Evolutionary conservation across 1,140 invertebrate genomes (phyloP).

Genomic region (Drosophila yakuba): DNA sequence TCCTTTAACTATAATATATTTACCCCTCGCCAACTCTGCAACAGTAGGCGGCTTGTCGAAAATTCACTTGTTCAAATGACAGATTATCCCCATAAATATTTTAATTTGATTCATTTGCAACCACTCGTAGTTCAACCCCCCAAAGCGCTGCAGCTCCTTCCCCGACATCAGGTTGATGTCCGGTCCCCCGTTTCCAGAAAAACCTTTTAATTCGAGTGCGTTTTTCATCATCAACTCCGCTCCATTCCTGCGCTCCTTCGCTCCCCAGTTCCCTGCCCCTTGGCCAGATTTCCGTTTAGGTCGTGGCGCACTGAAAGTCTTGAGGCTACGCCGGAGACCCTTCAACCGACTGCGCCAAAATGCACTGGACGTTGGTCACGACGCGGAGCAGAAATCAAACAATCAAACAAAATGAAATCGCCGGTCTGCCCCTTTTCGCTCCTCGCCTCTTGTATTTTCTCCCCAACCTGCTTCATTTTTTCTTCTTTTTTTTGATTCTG

Average conservation of each 20-base stretch:
- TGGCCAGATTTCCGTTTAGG: slow-evolving; percentile 70
- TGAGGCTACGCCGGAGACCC: slow-evolving; percentile 78
- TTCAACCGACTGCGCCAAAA: slow-evolving; percentile 75
- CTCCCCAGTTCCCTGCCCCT: neutral
- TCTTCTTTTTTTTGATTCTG: slow-evolving; percentile 6
- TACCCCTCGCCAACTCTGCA: neutral
- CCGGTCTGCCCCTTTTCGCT: slow-evolving; percentile 29
- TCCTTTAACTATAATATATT: neutral
- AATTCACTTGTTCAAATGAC: slow-evolving; percentile 30
- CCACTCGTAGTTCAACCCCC: slow-evolving; percentile 38
- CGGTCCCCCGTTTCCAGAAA: slow-evolving; percentile 13
- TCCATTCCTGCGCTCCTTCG: neutral
- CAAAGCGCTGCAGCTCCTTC: slow-evolving; percentile 34
- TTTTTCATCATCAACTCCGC: slow-evolving; percentile 70
- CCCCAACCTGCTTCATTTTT: neutral
- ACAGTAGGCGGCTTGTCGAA: neutral
- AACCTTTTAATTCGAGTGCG: slow-evolving; percentile 80
- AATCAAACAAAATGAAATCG: slow-evolving; percentile 82
- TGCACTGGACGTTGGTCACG: slow-evolving; percentile 58
- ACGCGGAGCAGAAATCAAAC: slow-evolving; percentile 76
- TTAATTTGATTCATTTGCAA: slow-evolving; percentile 59
- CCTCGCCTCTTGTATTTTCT: slow-evolving; percentile 20
- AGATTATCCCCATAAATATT: slow-evolving; percentile 47
- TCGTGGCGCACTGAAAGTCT: slow-evolving; percentile 66
- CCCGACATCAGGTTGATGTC: slow-evolving; percentile 21